phyloP scores from a whole-genome alignment of 1,140 invertebrate genomes.

The Leptopilina clavipes region DNA sequence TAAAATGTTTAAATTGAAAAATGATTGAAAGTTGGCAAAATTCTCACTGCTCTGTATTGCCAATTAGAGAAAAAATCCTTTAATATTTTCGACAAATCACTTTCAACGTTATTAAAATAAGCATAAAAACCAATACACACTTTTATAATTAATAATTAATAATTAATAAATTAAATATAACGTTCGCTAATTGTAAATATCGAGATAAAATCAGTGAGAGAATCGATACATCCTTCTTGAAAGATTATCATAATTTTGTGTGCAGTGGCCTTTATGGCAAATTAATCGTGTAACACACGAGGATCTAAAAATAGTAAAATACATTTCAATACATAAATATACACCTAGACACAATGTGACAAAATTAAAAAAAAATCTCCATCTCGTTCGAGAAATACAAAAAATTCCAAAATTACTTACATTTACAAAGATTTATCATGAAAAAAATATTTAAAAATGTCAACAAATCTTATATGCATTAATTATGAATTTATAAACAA shows the following conservation, averaged over 20 bases:
- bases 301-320: slow-evolving; percentile 18
- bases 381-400: background rate
- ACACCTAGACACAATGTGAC: slow-evolving; percentile 1
- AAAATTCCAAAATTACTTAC: background rate
- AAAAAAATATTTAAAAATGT: background rate
- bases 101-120: slow-evolving; percentile 21
- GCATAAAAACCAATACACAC: slow-evolving; percentile 9
- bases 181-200: background rate
- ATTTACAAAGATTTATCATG: background rate
- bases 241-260: slow-evolving; percentile 2
- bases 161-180: background rate
- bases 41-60: background rate
- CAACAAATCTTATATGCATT: no score
- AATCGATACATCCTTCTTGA: background rate
- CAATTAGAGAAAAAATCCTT: background rate
- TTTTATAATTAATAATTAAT: background rate
- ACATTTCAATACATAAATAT: background rate
- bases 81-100: background rate
- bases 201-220: background rate
- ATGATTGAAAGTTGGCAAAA: no score
- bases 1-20: no score
- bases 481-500: no score
- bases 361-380: background rate
- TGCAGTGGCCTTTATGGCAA: slow-evolving; percentile 19
- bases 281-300: background rate